Conservation (phyloP, 1,140 invertebrate species). For the Drosophila virilis region DNA sequence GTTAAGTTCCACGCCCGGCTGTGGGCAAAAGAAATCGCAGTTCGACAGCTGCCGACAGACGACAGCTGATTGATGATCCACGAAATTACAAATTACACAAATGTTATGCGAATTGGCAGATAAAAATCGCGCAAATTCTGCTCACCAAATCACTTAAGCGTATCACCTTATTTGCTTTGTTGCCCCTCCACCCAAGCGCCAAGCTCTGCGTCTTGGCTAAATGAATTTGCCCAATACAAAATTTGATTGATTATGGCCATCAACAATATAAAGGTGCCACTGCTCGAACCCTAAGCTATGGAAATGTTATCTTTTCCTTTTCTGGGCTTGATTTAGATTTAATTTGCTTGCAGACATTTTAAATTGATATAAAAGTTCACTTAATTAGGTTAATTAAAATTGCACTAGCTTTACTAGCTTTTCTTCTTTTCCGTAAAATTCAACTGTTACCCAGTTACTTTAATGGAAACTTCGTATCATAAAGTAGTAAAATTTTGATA, state of each 20-base stretch:
- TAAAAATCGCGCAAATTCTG: constrained; percentile 45
- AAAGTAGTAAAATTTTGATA: no score
- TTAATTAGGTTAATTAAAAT: no score
- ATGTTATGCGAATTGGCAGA: constrained; percentile 65
- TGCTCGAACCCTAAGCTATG: background rate
- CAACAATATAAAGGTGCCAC: constrained; percentile 20
- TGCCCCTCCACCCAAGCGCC: background rate
- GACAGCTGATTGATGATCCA: constrained; percentile 73
- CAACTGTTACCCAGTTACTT: no score
- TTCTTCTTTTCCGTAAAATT: no score
- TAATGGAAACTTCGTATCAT: no score
- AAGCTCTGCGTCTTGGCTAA: background rate
- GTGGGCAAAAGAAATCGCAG: constrained; percentile 51
- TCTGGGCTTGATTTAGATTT: background rate
- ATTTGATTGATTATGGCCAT: constrained; percentile 65
- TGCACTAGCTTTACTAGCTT: no score
- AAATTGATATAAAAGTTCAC: background rate
- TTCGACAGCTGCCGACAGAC: constrained; percentile 62
- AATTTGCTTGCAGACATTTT: background rate
- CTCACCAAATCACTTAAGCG: constrained; percentile 61
- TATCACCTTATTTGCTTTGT: constrained; percentile 64
- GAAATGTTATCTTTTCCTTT: background rate
- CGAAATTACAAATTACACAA: constrained; percentile 81
- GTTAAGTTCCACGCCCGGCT: constrained; percentile 18
- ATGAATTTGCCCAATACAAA: constrained; percentile 40